A percentile compares a stretch with the other conserved stretches of the same genome.
These are phyloP conservation scores for Echinops telfairi DNA, from an alignment of 2,113 vertebrate species.

Conservation along the genomic window DNA sequence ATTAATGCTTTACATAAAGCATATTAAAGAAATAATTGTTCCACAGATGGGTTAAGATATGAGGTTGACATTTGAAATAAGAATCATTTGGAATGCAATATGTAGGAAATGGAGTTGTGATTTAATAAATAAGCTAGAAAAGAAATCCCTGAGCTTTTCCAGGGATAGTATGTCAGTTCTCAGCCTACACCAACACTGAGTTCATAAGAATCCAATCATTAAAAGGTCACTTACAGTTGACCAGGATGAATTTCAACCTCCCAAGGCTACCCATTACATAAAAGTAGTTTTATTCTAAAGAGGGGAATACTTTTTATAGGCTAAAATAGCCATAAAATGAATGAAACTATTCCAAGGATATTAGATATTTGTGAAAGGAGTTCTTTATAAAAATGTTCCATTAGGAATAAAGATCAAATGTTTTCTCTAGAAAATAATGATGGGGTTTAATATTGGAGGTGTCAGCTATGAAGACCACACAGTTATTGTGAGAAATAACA, in stretches of 20 bases:
- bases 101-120: not conserved
- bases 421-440: conserved; percentile 86
- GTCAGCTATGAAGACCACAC: conserved; percentile 89
- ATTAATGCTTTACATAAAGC: conserved; percentile 38
- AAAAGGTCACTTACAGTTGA: conserved; percentile 57
- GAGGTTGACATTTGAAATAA: conserved; percentile 38
- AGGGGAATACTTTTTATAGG: conserved; percentile 67
- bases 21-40: conserved; percentile 44
- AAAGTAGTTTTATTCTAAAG: conserved; percentile 63
- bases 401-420: conserved; percentile 84
- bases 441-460: conserved; percentile 87
- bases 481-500: conserved; percentile 89
- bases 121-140: conserved; percentile 63
- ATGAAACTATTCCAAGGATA: conserved; percentile 80
- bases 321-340: conserved; percentile 80
- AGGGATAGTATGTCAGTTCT: conserved; percentile 10
- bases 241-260: conserved; percentile 68
- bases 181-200: conserved; percentile 14
- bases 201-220: conserved; percentile 65
- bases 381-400: conserved; percentile 80
- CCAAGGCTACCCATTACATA: conserved; percentile 51
- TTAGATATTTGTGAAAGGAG: conserved; percentile 68
- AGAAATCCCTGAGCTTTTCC: conserved; percentile 57
- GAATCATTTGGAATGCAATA: conserved; percentile 8
- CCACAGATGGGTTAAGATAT: not conserved